These are phyloP conservation scores for Mola mola DNA, from an alignment of 2,113 vertebrate genomes.

Conservation along the genomic window DNA sequence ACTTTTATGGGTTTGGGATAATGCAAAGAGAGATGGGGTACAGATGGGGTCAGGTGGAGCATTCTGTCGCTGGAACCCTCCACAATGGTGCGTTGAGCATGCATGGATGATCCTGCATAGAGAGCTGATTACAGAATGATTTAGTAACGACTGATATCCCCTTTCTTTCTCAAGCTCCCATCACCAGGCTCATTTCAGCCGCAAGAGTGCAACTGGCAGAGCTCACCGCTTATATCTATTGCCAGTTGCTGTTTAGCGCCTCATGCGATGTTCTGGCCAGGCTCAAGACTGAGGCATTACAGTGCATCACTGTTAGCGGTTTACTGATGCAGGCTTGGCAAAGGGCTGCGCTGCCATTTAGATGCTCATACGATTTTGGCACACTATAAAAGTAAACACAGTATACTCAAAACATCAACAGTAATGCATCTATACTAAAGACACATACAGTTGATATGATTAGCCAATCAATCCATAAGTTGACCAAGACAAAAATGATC, in stretches of 20 bases:
- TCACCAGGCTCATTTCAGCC: slow-evolving; percentile 73
- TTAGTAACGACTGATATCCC: slow-evolving; percentile 84
- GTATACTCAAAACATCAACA: no score
- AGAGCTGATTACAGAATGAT: slow-evolving; percentile 86
- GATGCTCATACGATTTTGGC: slow-evolving; percentile 16
- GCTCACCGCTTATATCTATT: slow-evolving; percentile 73
- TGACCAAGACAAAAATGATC: no score
- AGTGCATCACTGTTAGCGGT: slow-evolving; percentile 70
- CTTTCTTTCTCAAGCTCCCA: slow-evolving; percentile 71
- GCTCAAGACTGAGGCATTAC: slow-evolving; percentile 63
- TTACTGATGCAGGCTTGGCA: slow-evolving; percentile 66
- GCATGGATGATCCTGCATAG: slow-evolving; percentile 80
- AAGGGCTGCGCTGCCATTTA: slow-evolving; percentile 28
- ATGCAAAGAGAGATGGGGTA: slow-evolving; percentile 87
- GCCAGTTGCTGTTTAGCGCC: slow-evolving; percentile 70
- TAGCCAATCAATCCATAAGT: no score
- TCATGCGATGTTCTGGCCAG: slow-evolving; percentile 63
- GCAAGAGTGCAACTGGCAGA: slow-evolving; percentile 71
- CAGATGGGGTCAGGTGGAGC: slow-evolving; percentile 87
- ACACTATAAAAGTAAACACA: no score
- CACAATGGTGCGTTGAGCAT: slow-evolving; percentile 78
- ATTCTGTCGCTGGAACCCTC: slow-evolving; percentile 78
- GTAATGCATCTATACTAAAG: no score
- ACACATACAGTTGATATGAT: no score
- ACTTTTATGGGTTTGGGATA: slow-evolving; percentile 89